Conservation (phyloP, 2,113 vertebrate genomes). For the Irena cyanogastra region DNA sequence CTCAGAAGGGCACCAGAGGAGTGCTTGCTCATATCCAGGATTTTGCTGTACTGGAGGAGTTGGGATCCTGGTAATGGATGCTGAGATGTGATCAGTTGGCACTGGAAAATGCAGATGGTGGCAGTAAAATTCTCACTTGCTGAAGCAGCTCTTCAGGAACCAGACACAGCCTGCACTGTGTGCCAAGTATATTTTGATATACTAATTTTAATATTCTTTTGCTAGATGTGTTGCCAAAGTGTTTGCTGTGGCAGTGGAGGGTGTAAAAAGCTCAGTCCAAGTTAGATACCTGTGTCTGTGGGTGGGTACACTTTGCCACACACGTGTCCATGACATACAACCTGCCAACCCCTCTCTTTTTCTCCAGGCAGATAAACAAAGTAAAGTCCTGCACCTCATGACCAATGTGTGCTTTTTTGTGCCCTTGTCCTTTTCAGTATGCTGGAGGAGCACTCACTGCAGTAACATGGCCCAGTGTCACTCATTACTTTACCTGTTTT, state of each 20-base stretch:
- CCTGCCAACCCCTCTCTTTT: neutral
- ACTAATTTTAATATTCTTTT: too few relatives aligned
- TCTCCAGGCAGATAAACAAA: neutral
- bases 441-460: slow-evolving; percentile 44
- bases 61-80: neutral
- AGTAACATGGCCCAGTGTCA: slow-evolving; percentile 62
- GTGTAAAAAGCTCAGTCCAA: neutral
- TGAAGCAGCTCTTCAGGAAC: neutral
- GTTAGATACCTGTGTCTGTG: neutral
- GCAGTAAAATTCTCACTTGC: neutral
- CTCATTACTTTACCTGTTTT: slow-evolving; percentile 76
- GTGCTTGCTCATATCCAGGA: accelerated
- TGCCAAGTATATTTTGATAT: too few relatives aligned
- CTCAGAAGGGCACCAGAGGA: neutral
- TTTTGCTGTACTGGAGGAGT: neutral
- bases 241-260: neutral
- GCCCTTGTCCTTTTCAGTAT: slow-evolving; percentile 68
- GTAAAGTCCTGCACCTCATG: neutral
- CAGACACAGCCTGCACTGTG: accelerated
- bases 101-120: neutral
- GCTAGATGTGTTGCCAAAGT: neutral
- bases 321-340: accelerated
- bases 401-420: neutral
- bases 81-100: neutral
- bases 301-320: neutral